Conservation (phyloP, 1,140 invertebrate species). For the Triops cancriformis region DNA sequence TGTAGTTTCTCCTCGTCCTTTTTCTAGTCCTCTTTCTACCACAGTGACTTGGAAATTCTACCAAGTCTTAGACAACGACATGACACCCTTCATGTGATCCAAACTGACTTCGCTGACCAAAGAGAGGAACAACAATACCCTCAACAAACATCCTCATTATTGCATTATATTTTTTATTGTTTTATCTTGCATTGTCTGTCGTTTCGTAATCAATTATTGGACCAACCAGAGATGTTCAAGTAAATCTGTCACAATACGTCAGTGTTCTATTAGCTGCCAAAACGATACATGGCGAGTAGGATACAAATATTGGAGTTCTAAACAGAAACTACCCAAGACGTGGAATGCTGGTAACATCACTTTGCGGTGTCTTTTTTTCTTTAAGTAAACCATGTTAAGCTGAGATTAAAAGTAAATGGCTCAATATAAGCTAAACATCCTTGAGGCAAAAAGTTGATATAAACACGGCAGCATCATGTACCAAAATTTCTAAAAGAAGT, state of each 20-base stretch:
- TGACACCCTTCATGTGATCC: no score
- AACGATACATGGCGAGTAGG: background rate
- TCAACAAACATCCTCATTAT: no score
- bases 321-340: background rate
- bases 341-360: slow-evolving; percentile 1
- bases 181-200: no score
- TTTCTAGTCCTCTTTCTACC: no score
- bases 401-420: slow-evolving; percentile 12
- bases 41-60: no score
- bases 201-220: no score
- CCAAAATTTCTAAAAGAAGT: background rate
- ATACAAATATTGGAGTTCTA: background rate
- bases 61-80: no score
- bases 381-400: background rate
- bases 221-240: no score
- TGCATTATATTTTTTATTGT: no score
- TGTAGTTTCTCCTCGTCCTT: no score
- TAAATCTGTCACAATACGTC: background rate
- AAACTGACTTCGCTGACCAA: no score
- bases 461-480: slow-evolving; percentile 6
- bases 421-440: background rate
- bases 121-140: no score
- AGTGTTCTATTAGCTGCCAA: slow-evolving; percentile 4
- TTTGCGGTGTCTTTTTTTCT: background rate
- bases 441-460: background rate